Percentiles rank a stretch among this genome's conserved stretches.
Conservation (phyloP, 2,888 invertebrate genomes). For the Cenopis cana region DNA sequence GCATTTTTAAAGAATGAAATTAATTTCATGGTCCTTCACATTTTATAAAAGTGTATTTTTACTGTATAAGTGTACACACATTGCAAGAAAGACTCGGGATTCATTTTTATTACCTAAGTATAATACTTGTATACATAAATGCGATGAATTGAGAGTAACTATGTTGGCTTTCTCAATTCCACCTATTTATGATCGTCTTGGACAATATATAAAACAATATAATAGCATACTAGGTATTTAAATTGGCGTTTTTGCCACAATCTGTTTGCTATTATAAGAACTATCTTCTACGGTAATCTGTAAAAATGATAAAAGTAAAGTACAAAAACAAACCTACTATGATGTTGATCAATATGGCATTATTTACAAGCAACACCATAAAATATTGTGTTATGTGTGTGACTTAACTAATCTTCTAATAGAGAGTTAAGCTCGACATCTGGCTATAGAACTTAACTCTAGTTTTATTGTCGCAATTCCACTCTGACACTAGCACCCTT, state of each 20-base stretch:
- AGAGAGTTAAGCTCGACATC: constrained; percentile 22
- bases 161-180: background rate
- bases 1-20: too few species aligned
- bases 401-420: background rate
- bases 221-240: background rate
- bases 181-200: background rate
- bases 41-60: too few species aligned
- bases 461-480: background rate
- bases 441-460: constrained; percentile 23
- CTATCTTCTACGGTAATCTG: background rate
- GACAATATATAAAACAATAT: background rate
- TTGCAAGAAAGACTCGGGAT: background rate
- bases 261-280: background rate
- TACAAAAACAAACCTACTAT: background rate
- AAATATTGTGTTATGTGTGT: background rate
- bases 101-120: background rate
- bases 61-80: too few species aligned
- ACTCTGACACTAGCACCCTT: background rate
- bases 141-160: constrained; percentile 4
- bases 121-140: background rate
- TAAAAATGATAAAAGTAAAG: background rate
- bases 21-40: too few species aligned
- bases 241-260: background rate
- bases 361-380: background rate
- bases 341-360: background rate